Conservation (phyloP, 2,113 vertebrate species). For the Equus quagga region DNA sequence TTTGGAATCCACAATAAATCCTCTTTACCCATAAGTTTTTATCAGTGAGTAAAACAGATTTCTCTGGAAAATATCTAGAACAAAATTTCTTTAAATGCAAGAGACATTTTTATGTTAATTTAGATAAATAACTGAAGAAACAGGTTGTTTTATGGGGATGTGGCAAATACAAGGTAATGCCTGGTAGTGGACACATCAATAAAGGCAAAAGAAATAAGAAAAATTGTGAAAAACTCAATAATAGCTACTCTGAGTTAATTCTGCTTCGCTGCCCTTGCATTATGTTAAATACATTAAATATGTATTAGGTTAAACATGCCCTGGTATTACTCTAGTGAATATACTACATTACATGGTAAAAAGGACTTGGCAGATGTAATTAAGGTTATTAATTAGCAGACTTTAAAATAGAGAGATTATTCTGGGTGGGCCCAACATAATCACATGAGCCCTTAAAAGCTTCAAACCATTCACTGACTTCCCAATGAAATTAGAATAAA, state of each 20-base stretch:
- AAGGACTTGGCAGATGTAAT: background rate
- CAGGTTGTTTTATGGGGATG: background rate
- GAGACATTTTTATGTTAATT: background rate
- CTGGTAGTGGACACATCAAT: background rate
- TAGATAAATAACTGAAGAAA: conserved; percentile 20
- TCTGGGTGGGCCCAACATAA: background rate
- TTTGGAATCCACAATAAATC: background rate
- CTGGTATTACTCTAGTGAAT: background rate
- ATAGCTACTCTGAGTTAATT: background rate
- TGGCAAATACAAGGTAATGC: background rate
- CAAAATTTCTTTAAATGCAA: background rate
- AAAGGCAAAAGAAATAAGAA: conserved; percentile 19
- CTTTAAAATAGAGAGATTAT: background rate
- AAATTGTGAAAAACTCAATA: background rate
- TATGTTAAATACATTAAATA: background rate
- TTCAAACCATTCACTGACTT: background rate
- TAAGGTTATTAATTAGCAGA: background rate
- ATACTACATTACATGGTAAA: background rate
- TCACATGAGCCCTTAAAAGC: background rate
- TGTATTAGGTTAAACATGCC: background rate
- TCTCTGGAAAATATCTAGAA: background rate
- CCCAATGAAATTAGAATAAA: background rate
- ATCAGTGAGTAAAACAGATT: background rate
- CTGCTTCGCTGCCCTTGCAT: background rate
- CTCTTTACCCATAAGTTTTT: background rate